Evolutionary conservation across 1,140 invertebrate species (phyloP).

Genomic region (Tribolium madens): DNA sequence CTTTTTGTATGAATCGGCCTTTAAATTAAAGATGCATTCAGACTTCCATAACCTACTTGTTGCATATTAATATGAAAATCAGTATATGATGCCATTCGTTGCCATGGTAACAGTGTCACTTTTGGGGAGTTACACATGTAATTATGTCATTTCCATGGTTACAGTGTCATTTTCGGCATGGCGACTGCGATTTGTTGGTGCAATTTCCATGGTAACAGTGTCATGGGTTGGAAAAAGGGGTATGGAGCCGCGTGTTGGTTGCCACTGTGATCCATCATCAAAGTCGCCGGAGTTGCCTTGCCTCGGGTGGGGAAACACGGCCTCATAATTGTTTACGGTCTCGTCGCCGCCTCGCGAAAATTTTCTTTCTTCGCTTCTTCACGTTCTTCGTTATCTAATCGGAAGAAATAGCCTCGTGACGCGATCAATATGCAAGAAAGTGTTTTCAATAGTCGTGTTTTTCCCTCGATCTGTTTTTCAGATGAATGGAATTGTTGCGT

Average conservation of each 20-base stretch:
- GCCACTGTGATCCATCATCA: not conserved
- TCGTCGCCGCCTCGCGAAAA: not conserved
- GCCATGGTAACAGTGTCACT: no score
- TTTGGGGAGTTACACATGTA: no score
- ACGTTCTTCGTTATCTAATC: conserved; percentile 13
- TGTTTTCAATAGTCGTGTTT: not conserved
- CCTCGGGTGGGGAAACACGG: conserved; percentile 1
- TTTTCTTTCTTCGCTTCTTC: conserved; percentile 5
- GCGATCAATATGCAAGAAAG: conserved; percentile 1
- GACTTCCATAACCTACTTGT: no score
- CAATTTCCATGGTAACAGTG: no score
- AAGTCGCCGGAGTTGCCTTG: conserved; percentile 2
- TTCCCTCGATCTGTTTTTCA: not conserved
- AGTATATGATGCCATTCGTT: no score
- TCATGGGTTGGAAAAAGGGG: no score
- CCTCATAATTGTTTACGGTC: not conserved
- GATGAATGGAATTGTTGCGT: not conserved
- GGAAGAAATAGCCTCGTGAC: not conserved
- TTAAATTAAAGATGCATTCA: no score
- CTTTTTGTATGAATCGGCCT: no score
- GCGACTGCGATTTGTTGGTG: no score
- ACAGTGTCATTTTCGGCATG: no score
- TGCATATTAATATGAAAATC: no score
- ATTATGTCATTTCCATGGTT: no score
- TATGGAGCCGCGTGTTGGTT: not conserved